Conservation (phyloP, 2,113 vertebrate species). For the Empidonax alnorum region DNA sequence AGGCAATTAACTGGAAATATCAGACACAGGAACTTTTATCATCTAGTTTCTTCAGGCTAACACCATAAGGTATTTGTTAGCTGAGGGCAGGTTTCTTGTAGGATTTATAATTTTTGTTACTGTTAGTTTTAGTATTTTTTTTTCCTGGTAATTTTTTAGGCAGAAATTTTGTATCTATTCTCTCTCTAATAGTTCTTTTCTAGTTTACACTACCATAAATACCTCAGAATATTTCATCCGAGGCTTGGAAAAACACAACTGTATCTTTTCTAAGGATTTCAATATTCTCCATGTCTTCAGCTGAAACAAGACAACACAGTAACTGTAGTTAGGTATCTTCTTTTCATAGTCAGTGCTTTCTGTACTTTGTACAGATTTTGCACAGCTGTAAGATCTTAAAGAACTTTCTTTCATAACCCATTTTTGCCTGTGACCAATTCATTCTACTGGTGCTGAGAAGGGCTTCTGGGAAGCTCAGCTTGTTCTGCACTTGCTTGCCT, state of each 20-base stretch:
- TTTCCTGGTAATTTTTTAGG: not conserved
- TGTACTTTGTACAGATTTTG: not conserved
- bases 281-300: not conserved
- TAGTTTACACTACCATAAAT: not conserved
- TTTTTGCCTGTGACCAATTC: not conserved
- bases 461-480: not conserved
- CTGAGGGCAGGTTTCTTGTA: rapidly evolving
- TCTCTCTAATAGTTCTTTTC: not conserved
- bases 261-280: not conserved
- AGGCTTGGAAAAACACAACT: not conserved
- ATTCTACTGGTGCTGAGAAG: not conserved
- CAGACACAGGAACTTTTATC: not conserved
- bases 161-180: not conserved
- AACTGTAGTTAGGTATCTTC: not conserved
- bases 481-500: not conserved
- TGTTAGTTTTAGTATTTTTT: not conserved
- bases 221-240: not conserved
- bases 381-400: not conserved
- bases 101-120: not conserved
- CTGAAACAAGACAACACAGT: not conserved
- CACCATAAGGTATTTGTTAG: not conserved
- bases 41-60: not conserved
- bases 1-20: not conserved
- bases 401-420: not conserved
- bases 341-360: not conserved